Evolutionary conservation across 2,113 vertebrate species (phyloP), one percentile per base, ranked within the genome.

Genomic region (Tonatia bakeri): DNA sequence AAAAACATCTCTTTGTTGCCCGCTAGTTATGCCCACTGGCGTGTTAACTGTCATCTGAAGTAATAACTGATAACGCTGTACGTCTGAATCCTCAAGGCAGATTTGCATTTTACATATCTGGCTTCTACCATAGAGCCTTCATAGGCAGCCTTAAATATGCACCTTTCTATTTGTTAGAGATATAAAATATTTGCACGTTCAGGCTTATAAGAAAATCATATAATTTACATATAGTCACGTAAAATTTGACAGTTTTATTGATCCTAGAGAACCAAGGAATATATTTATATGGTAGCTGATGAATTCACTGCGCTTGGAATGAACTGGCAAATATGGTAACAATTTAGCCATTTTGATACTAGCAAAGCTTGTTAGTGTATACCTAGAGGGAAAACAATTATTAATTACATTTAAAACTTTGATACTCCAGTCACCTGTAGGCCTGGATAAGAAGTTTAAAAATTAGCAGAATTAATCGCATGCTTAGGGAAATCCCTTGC

Each of bases 401-500:
- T 75, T 96, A 52, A 52, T 95, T 76, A n/a, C 33, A 12, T 76
- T 77, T 31, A 56, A 88, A 82, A 87, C 33, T 90, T 86, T 16
- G 16, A 54, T 76, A 45, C 3, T 45, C 47, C n/a, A 77, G 13
- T 80, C 85, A 14, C 86, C 81, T 75, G 1, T 85, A 20, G 91
- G 69, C 31, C 47, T 89, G 14, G 10, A 69, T 69, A 77, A 93
- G 24, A 92, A 67, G 7, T 88, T 80, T 81, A 88, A 88, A 70
- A 86, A 86, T 52, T 87, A 77, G n/a, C n/a, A 76, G 85, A 86
- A 72, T 54, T 73, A 92, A 90, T 75, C 90, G 52, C 24, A 82
- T 96, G 67, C 83, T 91, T 89, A 82, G 72, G 20, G 43, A 86
- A 95, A 91, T 70, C 20, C 38, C 13, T 93, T 93, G 67, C 65